Evolutionary conservation across 1,140 invertebrate genomes (phyloP), one percentile per base, ranked within the genome.

Genomic region (Drosophila teissieri): DNA sequence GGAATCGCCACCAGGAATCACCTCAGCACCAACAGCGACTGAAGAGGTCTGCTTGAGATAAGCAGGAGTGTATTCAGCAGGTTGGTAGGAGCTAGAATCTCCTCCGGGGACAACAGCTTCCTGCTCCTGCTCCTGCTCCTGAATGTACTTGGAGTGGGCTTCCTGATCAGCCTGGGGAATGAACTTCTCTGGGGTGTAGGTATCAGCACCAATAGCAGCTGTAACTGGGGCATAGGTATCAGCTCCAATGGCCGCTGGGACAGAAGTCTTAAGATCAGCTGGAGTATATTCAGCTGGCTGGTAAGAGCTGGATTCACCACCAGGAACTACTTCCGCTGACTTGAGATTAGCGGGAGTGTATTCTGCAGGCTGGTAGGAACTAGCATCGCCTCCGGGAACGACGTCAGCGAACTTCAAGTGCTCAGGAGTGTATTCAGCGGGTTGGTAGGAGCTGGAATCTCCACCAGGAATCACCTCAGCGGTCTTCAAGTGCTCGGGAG

Each of bases 151-250:
- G 19, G 70, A 60, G 55, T 80, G 70, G 2, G 77, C 77, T 14
- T 75, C 45, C 6, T 49, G 77, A 48, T 60, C 73, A 0, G 52
- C 73, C 5, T 76, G 60, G 1, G 70, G 78, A 27, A 80, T 80
- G 14, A 80, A 80, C 45, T 80, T 40, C 36, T 80, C 70, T 0
- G 78, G 77, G 0, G 77, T 75, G 37, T 81, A 60, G 0, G 56
- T 63, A n/a, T 83, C 60, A 2, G 70, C 75, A 2, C 80, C 80
- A 40, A 83, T 44, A 14, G 56, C 73, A 7, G 34, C 55, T 0
- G 78, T 55, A 17, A 54, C 45, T 14, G 46, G 12, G 1, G 14
- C 19, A 15, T 48, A 22, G 0, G 73, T 58, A 22, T 73, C 57
- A 36, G 31, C 19, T 17, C 61, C 61, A 27, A 55, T 52, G 48